Evolutionary conservation across 2,888 invertebrate species (phyloP), one percentile per base, ranked within the genome.

Genomic region (Pandemis cinnamomeana): DNA sequence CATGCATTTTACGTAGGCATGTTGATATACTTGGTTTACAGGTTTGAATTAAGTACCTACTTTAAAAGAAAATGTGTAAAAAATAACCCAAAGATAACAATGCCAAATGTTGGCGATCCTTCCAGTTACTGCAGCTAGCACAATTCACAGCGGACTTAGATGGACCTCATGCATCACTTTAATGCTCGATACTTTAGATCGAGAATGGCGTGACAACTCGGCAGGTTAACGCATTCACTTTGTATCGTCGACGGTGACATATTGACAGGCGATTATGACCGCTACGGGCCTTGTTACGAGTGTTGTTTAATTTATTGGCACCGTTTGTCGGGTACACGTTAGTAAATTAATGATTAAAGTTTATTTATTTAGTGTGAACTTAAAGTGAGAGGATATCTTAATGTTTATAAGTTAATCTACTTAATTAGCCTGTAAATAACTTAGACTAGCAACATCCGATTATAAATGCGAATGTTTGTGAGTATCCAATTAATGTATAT

Each of bases 251-350:
- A 83, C 85, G 79, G 85, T 84, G 87, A 88, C 84, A 85, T 82
- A 87, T 87, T 84, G 86, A 84, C 87, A 87, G 81, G 86, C 84
- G 86, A 91, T 89, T 90, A 89, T 91, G 87, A 88, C 81, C 84
- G 78, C 84, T 89, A 88, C 87, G 81, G 84, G 86, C 41, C 71
- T 64, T 61, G 84, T 82, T 81, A 82, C 83, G 74, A 76, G 77
- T 77, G 68, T 67, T 73, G 86, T 86, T 83, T 83, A 80, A 84
- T 83, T 81, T 86, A 88, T 87, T 80, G 84, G 77, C 71, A 80
- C 82, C 81, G 87, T 89, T 84, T 84, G 82, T 86, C 84, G 76
- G 76, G 76, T 77, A 20, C 20, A 20, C 20, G 67, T 67, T 55
- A 55, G 67, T 75, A 55, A 58, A 63, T 55, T 71, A 61, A 67